Evolutionary conservation across 2,888 invertebrate species (phyloP), one percentile per base, ranked within the genome.

Genomic region (Copidosoma aretas): DNA sequence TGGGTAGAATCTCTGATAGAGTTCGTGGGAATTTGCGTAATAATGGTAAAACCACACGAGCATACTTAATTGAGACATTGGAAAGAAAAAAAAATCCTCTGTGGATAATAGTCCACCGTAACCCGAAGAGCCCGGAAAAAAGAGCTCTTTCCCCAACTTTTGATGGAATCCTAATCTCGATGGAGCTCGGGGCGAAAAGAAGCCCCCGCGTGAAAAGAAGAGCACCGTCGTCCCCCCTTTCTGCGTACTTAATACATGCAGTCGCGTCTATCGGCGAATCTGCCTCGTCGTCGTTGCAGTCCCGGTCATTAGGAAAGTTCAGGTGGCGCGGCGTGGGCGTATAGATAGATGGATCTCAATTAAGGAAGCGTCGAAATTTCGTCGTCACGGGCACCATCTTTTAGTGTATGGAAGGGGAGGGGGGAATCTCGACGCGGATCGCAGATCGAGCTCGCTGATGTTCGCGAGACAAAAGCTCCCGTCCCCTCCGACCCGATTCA

Each of bases 401-500:
- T n/a, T n/a, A n/a, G n/a, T n/a, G n/a, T n/a, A n/a, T n/a, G n/a
- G n/a, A n/a, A n/a, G n/a, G n/a, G 53, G 41, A 19, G 49, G 46
- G 14, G 60, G 51, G 56, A 66, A 70, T 70, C 66, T 66, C 41
- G 62, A 66, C 60, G 69, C 58, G 69, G 61, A 69, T 69, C 59
- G 59, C 22, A 68, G 61, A 64, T 68, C 70, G 70, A 66, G 59
- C 1, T 41, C 1, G 54, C 52, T 60, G 63, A 70, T 62, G 66
- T 25, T 52, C 17, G 51, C 49, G 65, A 77, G 77, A 78, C 77
- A 78, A 77, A 77, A 78, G 77, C 75, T 74, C 71, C 71, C 58
- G 57, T 66, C 53, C 52, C 49, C 21, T 57, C 15, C 52, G 41
- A 17, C 41, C 32, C 52, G 41, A 65, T 59, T 65, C 49, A 2